Evolutionary conservation across 2,888 invertebrate species (phyloP).

Genomic region (Brachyopa scutellaris): DNA sequence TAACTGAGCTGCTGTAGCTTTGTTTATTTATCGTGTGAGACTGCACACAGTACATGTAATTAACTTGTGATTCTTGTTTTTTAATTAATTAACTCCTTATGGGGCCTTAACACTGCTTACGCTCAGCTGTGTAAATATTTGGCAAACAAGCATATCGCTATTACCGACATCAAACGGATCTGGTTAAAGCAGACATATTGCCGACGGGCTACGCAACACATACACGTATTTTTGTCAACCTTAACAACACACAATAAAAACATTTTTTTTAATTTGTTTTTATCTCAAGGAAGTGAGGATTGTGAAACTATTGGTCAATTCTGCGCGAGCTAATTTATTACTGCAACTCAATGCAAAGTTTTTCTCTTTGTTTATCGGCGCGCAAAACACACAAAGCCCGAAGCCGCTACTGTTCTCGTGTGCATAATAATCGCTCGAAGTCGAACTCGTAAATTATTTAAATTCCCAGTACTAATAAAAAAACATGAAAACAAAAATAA

Average conservation of each 20-base stretch:
- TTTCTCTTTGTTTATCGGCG: constrained; percentile 11
- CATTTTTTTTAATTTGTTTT: not conserved
- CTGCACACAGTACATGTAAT: constrained; percentile 43
- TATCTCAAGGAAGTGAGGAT: constrained; percentile 36
- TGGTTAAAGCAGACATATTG: not conserved
- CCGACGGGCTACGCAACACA: not conserved
- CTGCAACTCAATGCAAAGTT: not conserved
- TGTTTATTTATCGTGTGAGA: constrained; percentile 28
- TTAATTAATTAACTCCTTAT: constrained; percentile 61
- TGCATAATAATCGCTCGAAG: too few relatives aligned
- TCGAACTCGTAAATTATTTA: constrained; percentile 36
- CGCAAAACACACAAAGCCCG: not conserved
- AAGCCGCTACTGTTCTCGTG: not conserved
- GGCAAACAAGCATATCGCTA: too few relatives aligned
- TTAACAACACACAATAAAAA: not conserved
- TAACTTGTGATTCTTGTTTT: constrained; percentile 63
- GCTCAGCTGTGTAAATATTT: constrained; percentile 44
- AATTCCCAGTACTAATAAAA: constrained; percentile 4
- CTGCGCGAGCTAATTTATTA: constrained; percentile 29
- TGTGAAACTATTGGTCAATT: constrained; percentile 36
- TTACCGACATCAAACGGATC: constrained; percentile 16
- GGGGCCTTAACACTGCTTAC: constrained; percentile 36
- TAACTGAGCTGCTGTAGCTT: not conserved
- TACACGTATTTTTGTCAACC: constrained; percentile 4
- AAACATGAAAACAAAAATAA: not conserved